Evolutionary conservation across 2,113 vertebrate genomes (phyloP).

Genomic region (Chrysemys picta): DNA sequence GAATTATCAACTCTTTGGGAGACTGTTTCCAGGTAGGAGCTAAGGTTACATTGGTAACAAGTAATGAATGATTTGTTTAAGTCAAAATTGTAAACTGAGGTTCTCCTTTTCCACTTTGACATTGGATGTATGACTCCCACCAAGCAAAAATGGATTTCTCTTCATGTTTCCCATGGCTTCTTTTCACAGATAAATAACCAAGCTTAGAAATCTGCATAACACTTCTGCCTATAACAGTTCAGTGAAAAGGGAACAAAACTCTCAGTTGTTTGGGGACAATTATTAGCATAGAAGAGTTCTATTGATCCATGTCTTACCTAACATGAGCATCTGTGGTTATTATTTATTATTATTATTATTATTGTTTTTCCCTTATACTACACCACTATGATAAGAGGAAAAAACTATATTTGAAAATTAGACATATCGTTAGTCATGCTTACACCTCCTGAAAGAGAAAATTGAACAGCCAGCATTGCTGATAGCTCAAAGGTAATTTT

Average conservation of each 20-base stretch:
- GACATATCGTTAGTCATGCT: rapidly evolving
- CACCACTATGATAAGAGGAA: neutral
- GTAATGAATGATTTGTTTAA: neutral
- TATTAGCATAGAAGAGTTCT: neutral
- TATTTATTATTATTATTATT: neutral
- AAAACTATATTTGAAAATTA: neutral
- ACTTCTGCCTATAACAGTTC: neutral
- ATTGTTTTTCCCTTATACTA: neutral
- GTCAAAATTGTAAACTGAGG: neutral
- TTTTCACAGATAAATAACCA: neutral
- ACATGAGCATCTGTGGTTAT: neutral
- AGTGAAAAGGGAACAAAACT: neutral
- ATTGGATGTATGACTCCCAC: neutral
- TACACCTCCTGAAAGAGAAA: neutral
- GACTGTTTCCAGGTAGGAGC: neutral
- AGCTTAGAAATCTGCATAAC: neutral
- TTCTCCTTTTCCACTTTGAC: neutral
- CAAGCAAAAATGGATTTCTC: neutral
- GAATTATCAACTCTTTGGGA: rapidly evolving
- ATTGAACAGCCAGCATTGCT: neutral
- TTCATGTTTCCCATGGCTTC: neutral
- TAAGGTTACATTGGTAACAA: neutral
- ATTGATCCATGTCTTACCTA: neutral
- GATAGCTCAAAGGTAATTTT: neutral
- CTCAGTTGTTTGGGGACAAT: neutral